Evolutionary conservation across 2,888 invertebrate genomes (phyloP).

Genomic region (Hypomecis punctinalis): DNA sequence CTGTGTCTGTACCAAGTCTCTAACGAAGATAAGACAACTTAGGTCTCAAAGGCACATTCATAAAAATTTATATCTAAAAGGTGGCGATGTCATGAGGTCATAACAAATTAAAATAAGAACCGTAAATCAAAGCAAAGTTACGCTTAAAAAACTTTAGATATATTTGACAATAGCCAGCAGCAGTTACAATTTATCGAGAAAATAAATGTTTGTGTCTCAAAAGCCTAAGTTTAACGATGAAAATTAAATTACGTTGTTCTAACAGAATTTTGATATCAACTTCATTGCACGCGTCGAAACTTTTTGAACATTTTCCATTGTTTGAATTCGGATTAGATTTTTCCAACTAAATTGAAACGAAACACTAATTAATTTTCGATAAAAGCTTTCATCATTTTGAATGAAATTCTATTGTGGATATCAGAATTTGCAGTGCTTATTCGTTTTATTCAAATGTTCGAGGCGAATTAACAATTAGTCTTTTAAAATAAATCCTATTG

Average conservation of each 20-base stretch:
- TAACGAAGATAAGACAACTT: too few species aligned
- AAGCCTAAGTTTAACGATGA: slow-evolving; percentile 13
- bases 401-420: slow-evolving; percentile 1
- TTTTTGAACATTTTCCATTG: slow-evolving; percentile 4
- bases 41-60: too few species aligned
- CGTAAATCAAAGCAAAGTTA: slow-evolving; percentile 14
- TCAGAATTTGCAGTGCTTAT: neutral
- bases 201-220: slow-evolving; percentile 11
- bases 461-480: neutral
- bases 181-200: slow-evolving; percentile 18
- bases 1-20: too few species aligned
- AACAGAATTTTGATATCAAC: slow-evolving; percentile 19
- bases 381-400: slow-evolving; percentile 7
- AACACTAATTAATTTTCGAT: slow-evolving; percentile 2
- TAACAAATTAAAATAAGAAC: slow-evolving; percentile 9
- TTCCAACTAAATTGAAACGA: slow-evolving; percentile 1
- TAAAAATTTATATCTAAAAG: too few species aligned
- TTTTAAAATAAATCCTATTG: neutral
- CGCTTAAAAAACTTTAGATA: slow-evolving; percentile 11
- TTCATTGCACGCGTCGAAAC: slow-evolving; percentile 7
- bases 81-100: slow-evolving; percentile 1
- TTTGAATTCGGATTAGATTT: slow-evolving; percentile 2
- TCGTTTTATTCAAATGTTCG: slow-evolving; percentile 2
- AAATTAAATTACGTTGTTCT: slow-evolving; percentile 7
- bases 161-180: slow-evolving; percentile 11